phyloP scores from a whole-genome alignment of 2,888 invertebrate species.

The Schizaphis graminum region DNA sequence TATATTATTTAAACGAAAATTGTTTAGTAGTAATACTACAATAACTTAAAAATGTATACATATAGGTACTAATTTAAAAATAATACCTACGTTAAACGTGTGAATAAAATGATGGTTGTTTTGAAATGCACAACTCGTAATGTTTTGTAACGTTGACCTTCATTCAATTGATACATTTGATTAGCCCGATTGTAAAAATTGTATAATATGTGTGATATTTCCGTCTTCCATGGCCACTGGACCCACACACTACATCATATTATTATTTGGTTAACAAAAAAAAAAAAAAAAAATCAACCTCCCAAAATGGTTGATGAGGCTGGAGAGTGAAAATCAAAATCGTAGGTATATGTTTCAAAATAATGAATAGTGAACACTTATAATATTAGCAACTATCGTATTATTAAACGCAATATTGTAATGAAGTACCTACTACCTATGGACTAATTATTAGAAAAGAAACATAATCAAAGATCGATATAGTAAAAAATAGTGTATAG shows the following conservation, averaged over 20 bases:
- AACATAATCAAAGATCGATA: background rate
- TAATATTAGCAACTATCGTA: background rate
- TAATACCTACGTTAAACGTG: constrained; percentile 8
- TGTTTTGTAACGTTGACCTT: constrained; percentile 47
- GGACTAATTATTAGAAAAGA: background rate
- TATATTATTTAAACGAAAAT: background rate
- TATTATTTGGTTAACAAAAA: background rate
- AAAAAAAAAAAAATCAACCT: background rate
- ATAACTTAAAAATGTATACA: background rate
- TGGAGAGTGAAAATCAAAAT: background rate
- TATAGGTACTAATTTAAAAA: background rate
- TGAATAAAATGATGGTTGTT: constrained; percentile 22
- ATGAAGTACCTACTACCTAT: background rate
- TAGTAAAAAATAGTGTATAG: background rate
- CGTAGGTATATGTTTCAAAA: background rate
- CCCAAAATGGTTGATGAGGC: background rate
- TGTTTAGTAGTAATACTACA: background rate
- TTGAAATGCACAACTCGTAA: constrained; percentile 19
- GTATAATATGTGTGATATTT: constrained; percentile 39
- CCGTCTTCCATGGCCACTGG: constrained; percentile 46
- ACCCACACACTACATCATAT: constrained; percentile 54
- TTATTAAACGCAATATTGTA: background rate
- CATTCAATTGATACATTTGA: constrained; percentile 59
- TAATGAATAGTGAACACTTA: background rate
- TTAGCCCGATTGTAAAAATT: constrained; percentile 46